phyloP scores from a whole-genome alignment of 2,113 vertebrate species.

The Centrocercus urophasianus region DNA sequence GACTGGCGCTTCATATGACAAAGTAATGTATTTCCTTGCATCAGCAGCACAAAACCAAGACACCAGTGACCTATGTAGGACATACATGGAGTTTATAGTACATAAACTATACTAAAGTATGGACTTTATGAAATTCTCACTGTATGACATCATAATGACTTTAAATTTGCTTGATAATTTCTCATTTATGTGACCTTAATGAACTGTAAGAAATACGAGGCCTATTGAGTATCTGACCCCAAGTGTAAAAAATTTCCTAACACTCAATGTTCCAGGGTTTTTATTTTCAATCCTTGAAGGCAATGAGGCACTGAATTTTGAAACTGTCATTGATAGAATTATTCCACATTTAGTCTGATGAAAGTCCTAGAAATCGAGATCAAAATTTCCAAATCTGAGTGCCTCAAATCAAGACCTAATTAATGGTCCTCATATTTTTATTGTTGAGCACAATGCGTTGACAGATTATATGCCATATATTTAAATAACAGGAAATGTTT shows the following conservation, averaged over 20 bases:
- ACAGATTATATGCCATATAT: neutral
- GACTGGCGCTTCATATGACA: neutral
- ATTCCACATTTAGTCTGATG: neutral
- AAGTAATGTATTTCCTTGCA: neutral
- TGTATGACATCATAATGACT: neutral
- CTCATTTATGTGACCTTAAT: neutral
- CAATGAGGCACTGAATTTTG: neutral
- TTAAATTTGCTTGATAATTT: neutral
- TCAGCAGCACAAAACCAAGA: neutral
- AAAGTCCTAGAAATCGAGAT: neutral
- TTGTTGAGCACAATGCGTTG: neutral
- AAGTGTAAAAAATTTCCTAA: neutral
- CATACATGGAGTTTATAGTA: neutral
- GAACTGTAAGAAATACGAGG: neutral
- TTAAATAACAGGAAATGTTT: neutral
- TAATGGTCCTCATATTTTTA: neutral
- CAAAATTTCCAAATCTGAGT: neutral
- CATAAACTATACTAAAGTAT: neutral
- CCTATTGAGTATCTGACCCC: neutral
- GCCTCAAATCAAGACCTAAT: neutral
- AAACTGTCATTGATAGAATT: neutral
- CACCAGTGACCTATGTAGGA: neutral
- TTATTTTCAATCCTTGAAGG: slow-evolving; percentile 10
- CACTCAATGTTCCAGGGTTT: neutral
- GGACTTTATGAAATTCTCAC: neutral